phyloP scores from a whole-genome alignment of 2,113 vertebrate genomes.

The Halcyon malimbica region DNA sequence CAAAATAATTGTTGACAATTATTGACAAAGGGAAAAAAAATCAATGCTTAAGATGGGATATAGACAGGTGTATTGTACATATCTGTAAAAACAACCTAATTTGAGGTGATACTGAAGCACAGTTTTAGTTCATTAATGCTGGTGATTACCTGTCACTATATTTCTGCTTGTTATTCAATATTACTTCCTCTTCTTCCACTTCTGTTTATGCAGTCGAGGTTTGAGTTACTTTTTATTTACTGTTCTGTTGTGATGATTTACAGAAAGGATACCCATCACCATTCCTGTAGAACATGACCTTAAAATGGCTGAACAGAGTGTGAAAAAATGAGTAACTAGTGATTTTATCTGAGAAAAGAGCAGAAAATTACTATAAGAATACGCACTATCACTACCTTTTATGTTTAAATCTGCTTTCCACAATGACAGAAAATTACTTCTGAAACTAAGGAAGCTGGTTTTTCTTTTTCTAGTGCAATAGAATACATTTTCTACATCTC shows the following conservation, averaged over 20 bases:
- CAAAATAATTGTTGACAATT: neutral
- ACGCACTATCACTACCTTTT: neutral
- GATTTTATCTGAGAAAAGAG: neutral
- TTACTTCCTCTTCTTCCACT: neutral
- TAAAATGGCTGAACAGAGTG: neutral
- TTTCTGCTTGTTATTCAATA: neutral
- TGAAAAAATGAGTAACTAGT: neutral
- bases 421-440: neutral
- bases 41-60: neutral
- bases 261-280: neutral
- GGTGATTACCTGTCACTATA: neutral
- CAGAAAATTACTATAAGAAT: neutral
- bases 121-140: neutral
- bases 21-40: too few relatives aligned
- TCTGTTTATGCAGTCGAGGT: neutral
- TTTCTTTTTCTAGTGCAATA: neutral
- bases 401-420: neutral
- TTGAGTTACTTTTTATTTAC: neutral
- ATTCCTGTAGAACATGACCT: neutral
- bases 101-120: neutral
- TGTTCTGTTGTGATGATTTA: neutral
- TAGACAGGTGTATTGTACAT: neutral
- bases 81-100: neutral
- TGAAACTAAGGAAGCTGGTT: neutral
- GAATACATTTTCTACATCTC: neutral